Evolutionary conservation across 2,113 vertebrate genomes (phyloP).

Genomic region (human): GRCh38 chr7:51354501-51355000

Average conservation of each 20-base stretch:
- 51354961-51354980: background rate
- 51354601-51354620: background rate
- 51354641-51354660: background rate
- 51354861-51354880: too few species aligned
- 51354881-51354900: background rate
- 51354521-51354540: background rate
- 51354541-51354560: background rate
- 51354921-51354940: background rate
- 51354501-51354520: too few species aligned
- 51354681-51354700: background rate
- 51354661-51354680: background rate
- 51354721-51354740: background rate
- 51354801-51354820: background rate
- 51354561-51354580: background rate
- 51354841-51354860: background rate
- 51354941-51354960: background rate
- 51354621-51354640: background rate
- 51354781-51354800: background rate
- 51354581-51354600: background rate
- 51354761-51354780: background rate
- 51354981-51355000: background rate
- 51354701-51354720: too few species aligned
- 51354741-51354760: background rate
- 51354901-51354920: background rate
- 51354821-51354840: background rate